Evolutionary conservation across 2,888 invertebrate genomes (phyloP), one percentile per base, ranked within the genome.

Genomic region (Eledona agricola): DNA sequence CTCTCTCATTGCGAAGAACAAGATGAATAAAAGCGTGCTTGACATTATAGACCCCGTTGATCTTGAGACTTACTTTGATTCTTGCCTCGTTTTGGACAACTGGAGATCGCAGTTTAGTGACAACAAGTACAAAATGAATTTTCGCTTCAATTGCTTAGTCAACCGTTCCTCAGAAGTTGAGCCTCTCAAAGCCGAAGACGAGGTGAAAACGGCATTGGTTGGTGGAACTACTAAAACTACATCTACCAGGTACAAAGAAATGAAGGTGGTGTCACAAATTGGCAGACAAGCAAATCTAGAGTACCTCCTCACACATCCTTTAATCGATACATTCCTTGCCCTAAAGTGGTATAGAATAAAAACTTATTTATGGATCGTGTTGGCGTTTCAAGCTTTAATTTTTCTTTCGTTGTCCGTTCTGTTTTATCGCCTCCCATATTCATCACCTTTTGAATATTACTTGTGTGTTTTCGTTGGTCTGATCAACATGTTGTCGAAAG

Each of bases 341-440:
- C n/a, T 53, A 10, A 53, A 53, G 20, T 53, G 53, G 53, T 19
- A 25, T 5, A 25, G 28, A 34, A 13, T 17, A 3, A 11, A 32
- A 4, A 7, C 2, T 9, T 53, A 28, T 11, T 53, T 49, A 15
- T 42, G 22, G 23, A 2, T 37, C 3, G 12, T 31, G 2, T 12
- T 45, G 12, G 10, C 22, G 1, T 6, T 37, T n/a, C 37, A 51
- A 17, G 12, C 9, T 3, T 5, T 45, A 5, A 19, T 51, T 3
- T 37, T 35, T 7, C 7, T 13, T 1, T 2, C 29, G n/a, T 13
- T 43, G 10, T 19, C 20, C 3, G 9, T 4, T n/a, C 7, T 29
- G 11, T 29, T 45, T 23, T 43, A 51, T 43, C 22, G 22, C 10
- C n/a, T 35, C 10, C 20, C 34, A 16, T 9, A 35, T 7, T 6